These are phyloP conservation scores for Phyto melanocephala DNA, from an alignment of 2,888 invertebrate genomes.

Conservation along the genomic window DNA sequence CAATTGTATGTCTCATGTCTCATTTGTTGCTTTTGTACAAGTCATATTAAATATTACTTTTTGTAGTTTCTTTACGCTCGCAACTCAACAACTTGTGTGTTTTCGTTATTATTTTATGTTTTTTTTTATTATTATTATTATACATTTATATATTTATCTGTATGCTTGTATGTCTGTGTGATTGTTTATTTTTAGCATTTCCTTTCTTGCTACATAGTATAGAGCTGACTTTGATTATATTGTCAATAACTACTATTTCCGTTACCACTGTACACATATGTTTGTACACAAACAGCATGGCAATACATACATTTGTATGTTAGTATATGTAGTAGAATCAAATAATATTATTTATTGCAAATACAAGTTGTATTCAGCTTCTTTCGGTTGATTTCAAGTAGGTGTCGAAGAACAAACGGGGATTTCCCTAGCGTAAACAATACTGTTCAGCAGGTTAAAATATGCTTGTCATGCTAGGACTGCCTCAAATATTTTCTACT, in stretches of 20 bases:
- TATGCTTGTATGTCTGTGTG: constrained; percentile 60
- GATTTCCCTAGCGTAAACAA: constrained; percentile 30
- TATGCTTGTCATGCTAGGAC: constrained; percentile 75
- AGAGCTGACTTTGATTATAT: constrained; percentile 71
- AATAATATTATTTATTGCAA: constrained; percentile 63
- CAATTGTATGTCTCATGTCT: constrained; percentile 34
- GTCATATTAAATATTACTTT: constrained; percentile 21
- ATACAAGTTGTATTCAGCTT: constrained; percentile 14
- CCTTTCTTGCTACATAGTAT: constrained; percentile 49
- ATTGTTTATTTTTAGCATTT: constrained; percentile 53
- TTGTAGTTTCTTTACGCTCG: constrained; percentile 1
- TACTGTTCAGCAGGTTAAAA: constrained; percentile 69
- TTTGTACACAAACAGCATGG: background rate
- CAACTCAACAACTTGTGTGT: constrained; percentile 8
- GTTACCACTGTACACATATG: background rate
- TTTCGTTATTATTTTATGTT: constrained; percentile 52
- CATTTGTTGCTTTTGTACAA: constrained; percentile 50
- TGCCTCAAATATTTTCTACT: constrained; percentile 68
- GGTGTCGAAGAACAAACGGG: constrained; percentile 23
- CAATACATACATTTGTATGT: background rate
- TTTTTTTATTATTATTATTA: constrained; percentile 11
- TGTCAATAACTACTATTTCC: constrained; percentile 71
- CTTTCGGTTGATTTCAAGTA: constrained; percentile 23
- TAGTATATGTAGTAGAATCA: too few species aligned
- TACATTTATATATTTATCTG: too few species aligned